Base-by-base conservation (phyloP, 1,140 invertebrate genomes). In the Conus ventricosus region DNA sequence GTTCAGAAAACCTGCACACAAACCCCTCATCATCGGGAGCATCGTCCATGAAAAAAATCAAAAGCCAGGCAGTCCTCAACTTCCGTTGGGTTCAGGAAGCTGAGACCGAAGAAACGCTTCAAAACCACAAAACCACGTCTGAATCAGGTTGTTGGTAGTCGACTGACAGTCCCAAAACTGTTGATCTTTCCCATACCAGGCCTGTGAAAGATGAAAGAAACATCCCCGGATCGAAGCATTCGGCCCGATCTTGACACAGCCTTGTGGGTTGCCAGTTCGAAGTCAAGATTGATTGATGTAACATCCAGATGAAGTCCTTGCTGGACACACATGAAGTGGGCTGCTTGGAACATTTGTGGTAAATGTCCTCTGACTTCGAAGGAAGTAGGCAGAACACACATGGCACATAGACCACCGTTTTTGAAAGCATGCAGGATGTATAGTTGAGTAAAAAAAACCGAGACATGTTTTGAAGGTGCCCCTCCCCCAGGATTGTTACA, bases 171-270 rank as follows among this genome's bases (percentile, higher is more conserved):
- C 75, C n/a, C 75, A 78, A 78, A n/a, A 78, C 75, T 78, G 75
- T 78, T 78, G 75, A 78, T 78, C 75, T 78, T n/a, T 78, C 25
- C 75, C 11, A 78, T 78, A 78, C 75, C 75, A 78, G 75, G 75
- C 75, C 75, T 78, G 75, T 78, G 75, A 78, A 78, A 78, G 75
- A 78, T 78, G 75, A 78, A 78, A 78, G 75, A 78, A 78, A 78
- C 75, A 78, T 78, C 75, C 75, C 75, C n/a, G 75, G 75, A 78
- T 78, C 75, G 60, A 63, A 78, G 75, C 75, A 78, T 78, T 78
- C 75, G 75, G 75, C 75, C 75, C 11, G 75, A 78, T 78, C 75
- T 78, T 78, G 75, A 78, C n/a, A n/a, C n/a, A n/a, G n/a, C n/a
- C n/a, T n/a, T n/a, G n/a, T n/a, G n/a, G n/a, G n/a, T n/a, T n/a